Conservation (phyloP, 2,113 vertebrate genomes). For the Heterochromis multidens region DNA sequence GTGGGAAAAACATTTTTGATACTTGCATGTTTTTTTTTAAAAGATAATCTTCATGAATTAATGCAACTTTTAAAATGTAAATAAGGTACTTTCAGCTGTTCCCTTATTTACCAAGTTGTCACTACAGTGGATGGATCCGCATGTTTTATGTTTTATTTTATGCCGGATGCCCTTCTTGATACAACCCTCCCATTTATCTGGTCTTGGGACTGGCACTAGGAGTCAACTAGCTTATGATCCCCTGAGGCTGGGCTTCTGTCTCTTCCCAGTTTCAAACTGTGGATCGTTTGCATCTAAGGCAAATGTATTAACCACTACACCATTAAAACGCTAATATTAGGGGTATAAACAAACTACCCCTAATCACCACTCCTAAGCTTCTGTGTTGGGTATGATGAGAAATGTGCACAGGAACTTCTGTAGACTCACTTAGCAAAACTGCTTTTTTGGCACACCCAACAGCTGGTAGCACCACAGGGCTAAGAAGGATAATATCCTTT, state of each 20-base stretch:
- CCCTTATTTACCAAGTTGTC: neutral
- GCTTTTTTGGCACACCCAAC: neutral
- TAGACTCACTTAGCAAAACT: neutral
- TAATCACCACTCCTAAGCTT: neutral
- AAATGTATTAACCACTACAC: accelerated
- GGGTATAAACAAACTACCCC: neutral
- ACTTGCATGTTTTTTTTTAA: too few species aligned
- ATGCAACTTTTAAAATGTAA: neutral
- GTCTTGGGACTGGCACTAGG: accelerated
- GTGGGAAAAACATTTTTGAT: neutral
- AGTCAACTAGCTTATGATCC: neutral
- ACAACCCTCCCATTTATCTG: accelerated
- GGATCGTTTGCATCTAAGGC: too few species aligned
- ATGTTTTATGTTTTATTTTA: neutral
- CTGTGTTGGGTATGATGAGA: neutral
- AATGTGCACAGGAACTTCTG: accelerated
- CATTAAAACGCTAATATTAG: neutral
- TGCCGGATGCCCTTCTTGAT: neutral
- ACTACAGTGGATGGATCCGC: neutral
- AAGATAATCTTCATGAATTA: too few species aligned
- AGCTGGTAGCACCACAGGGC: neutral
- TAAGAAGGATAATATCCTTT: neutral
- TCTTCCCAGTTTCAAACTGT: neutral
- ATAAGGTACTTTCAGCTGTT: neutral
- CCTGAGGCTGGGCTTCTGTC: neutral